Percentiles rank a stretch among this genome's conserved stretches.
Conservation (phyloP, 2,113 vertebrate genomes). For the Thunnus thynnus region DNA sequence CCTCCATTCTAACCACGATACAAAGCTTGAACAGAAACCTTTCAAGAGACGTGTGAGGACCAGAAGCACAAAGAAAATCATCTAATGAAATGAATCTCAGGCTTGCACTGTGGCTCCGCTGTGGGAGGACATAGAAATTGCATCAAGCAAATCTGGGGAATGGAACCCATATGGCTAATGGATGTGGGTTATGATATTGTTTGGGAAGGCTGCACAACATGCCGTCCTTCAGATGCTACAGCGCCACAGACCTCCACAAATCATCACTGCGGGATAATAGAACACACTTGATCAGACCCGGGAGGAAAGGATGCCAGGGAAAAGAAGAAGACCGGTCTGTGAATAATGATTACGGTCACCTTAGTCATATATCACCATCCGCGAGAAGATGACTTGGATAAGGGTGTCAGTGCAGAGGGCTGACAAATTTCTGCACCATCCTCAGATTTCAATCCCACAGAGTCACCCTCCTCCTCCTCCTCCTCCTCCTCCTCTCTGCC, state of each 20-base stretch:
- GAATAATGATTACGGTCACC: conserved; percentile 80
- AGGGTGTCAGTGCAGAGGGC: conserved; percentile 62
- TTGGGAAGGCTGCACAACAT: conserved; percentile 64
- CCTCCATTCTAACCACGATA: not conserved
- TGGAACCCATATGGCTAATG: conserved; percentile 77
- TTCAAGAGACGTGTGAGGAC: conserved; percentile 12
- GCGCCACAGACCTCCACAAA: conserved; percentile 67
- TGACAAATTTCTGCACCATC: conserved; percentile 72
- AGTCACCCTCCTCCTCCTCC: not conserved
- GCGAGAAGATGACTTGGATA: conserved; percentile 71
- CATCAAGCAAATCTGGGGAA: conserved; percentile 72
- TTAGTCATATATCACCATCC: conserved; percentile 76
- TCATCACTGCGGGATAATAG: conserved; percentile 65
- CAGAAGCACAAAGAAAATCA: not conserved
- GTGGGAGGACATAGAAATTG: conserved; percentile 53
- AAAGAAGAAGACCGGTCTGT: conserved; percentile 42
- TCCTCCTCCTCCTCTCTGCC: conserved; percentile 2
- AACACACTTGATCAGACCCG: conserved; percentile 67
- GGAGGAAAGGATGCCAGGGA: conserved; percentile 53
- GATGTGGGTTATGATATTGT: conserved; percentile 76
- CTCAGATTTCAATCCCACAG: conserved; percentile 50
- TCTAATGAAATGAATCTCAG: conserved; percentile 53
- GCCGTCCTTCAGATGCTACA: conserved; percentile 69
- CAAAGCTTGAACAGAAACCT: not conserved
- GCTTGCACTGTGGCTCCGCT: conserved; percentile 1